A percentile compares a stretch with the other conserved stretches of the same genome.
Conservation (phyloP, 2,888 invertebrate species). For the Dorcus hopei region DNA sequence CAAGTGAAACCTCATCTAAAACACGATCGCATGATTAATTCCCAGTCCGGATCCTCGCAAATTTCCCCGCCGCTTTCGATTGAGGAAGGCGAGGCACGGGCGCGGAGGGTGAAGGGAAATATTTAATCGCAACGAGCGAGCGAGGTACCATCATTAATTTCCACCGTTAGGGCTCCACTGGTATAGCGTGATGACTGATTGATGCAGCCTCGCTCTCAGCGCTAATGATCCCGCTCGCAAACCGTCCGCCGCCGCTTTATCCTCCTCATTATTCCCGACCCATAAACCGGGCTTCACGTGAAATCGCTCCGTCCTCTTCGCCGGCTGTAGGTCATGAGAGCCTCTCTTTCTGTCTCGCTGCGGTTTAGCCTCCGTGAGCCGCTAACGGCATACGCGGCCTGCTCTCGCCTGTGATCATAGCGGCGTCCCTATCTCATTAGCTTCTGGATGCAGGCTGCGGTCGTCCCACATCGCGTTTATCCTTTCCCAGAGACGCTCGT, state of each 20-base stretch:
- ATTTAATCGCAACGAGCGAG: conserved; percentile 15
- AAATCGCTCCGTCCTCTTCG: conserved; percentile 16
- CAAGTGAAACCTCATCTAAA: conserved; percentile 30
- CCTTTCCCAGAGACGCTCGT: conserved; percentile 10
- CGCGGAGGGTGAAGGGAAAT: conserved; percentile 32
- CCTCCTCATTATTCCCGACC: conserved; percentile 26
- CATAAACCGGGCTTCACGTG: conserved; percentile 22
- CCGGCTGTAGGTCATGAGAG: not conserved
- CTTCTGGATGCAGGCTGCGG: conserved; percentile 34
- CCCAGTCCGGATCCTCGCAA: conserved; percentile 23
- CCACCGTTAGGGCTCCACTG: conserved; percentile 35
- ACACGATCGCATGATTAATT: conserved; percentile 34
- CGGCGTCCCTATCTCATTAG: conserved; percentile 35
- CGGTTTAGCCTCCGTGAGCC: conserved; percentile 13
- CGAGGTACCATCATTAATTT: conserved; percentile 37
- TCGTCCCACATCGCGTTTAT: conserved; percentile 18
- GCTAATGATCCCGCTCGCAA: conserved; percentile 34
- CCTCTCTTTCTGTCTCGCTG: conserved; percentile 7
- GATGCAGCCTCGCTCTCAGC: conserved; percentile 37
- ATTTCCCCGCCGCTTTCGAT: conserved; percentile 26
- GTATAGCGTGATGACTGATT: conserved; percentile 40
- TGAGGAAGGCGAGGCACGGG: conserved; percentile 34
- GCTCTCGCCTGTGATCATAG: conserved; percentile 31
- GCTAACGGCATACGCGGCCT: conserved; percentile 17
- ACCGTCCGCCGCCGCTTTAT: conserved; percentile 25